Percentiles rank a stretch among this genome's conserved stretches.
These are phyloP conservation scores for Pachydiplax longipennis DNA, from an alignment of 2,888 invertebrate species.

Conservation along the genomic window DNA sequence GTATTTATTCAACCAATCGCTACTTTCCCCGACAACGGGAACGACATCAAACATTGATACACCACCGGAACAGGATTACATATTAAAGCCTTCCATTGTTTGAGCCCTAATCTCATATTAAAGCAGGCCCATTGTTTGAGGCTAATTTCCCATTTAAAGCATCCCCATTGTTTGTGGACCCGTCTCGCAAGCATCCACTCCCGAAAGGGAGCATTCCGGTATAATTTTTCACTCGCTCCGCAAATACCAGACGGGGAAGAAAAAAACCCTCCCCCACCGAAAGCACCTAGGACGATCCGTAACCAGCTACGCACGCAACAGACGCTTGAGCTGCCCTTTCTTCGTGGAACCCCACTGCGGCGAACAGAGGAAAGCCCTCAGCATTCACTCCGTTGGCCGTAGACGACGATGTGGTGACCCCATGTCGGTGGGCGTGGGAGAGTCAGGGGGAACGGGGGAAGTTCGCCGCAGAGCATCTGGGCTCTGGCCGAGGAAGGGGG, in stretches of 20 bases:
- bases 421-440: background rate
- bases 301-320: background rate
- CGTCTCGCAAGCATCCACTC: too few species aligned
- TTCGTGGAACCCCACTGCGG: background rate
- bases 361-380: slow-evolving; percentile 39
- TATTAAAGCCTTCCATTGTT: too few species aligned
- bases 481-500: background rate
- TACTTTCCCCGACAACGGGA: too few species aligned
- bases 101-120: too few species aligned
- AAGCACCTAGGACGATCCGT: background rate
- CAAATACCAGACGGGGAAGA: background rate
- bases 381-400: background rate
- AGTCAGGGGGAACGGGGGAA: background rate
- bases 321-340: background rate
- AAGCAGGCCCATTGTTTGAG: too few species aligned
- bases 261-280: background rate
- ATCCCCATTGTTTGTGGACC: too few species aligned
- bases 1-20: too few species aligned
- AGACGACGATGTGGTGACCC: background rate
- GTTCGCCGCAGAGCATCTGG: background rate
- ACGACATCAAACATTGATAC: too few species aligned
- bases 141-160: too few species aligned
- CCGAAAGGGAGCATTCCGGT: background rate
- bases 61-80: too few species aligned
- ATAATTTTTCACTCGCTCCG: background rate